Base-by-base conservation (phyloP, 2,888 invertebrate species). In the Pseudeuparius sepicola region DNA sequence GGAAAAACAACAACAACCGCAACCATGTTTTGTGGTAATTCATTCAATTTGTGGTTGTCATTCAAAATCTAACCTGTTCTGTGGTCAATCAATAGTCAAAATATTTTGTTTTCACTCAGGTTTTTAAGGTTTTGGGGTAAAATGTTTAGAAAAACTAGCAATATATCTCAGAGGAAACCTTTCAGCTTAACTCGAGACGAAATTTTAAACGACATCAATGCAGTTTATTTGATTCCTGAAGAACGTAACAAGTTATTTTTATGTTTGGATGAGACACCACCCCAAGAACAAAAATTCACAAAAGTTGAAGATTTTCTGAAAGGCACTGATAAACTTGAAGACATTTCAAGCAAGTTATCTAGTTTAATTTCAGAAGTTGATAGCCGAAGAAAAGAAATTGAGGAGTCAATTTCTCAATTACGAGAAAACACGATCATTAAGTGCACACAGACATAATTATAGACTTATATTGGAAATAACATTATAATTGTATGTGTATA, bases 221-320 rank as follows among this genome's bases (percentile, higher is more conserved):
- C 43, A 5, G 35, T 54, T 26, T 45, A 41, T 18, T 17, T 35
- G 5, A 39, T 45, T 12, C 48, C 49, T 27, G 48, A 52, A 3
- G 43, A 54, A 41, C 30, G 51, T 27, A 48, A 49, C 33, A 51
- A 53, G 43, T 41, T 56, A 12, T 56, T 47, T 41, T 41, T 36
- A 24, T 52, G 53, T 38, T 34, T 56, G 30, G 54, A 56, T 36
- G 50, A 54, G 32, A 50, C 46, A 30, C 53, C 53, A 1, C 52
- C 49, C 7, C 44, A 51, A 14, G 51, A 55, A 32, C 36, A 41
- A 2, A 50, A 46, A 38, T 47, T 54, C 33, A 32, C 43, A 4
- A 51, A 50, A 45, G 46, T 55, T 14, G 51, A 54, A 31, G 49
- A 52, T n/a, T 55, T 56, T 39, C 33, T 56, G 16, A 51, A 49